phyloP scores from a whole-genome alignment of 2,113 vertebrate species.

The Sander vitreus region DNA sequence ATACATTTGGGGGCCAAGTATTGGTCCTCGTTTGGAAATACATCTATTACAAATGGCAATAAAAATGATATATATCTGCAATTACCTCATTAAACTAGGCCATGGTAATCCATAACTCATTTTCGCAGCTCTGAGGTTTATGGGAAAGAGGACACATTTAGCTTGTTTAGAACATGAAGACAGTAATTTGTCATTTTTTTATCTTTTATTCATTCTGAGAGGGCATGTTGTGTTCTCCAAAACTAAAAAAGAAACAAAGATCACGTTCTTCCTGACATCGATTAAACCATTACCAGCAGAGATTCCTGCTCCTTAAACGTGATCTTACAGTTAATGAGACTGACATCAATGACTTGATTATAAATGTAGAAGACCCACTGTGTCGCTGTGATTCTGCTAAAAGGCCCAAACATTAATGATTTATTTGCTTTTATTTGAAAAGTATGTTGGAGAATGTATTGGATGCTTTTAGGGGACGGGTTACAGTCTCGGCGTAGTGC shows the following conservation, averaged over 20 bases:
- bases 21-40: constrained; percentile 23
- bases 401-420: constrained; percentile 80
- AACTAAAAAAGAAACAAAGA: constrained; percentile 45
- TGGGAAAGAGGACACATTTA: constrained; percentile 55
- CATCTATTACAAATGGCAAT: constrained; percentile 48
- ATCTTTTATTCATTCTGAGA: constrained; percentile 41
- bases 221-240: constrained; percentile 12
- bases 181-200: constrained; percentile 64
- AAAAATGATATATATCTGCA: constrained; percentile 59
- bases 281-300: constrained; percentile 65
- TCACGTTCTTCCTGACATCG: constrained; percentile 45
- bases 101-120: constrained; percentile 73
- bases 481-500: constrained; percentile 37
- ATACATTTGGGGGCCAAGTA: constrained; percentile 27
- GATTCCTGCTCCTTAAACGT: constrained; percentile 61
- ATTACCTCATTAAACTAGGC: constrained; percentile 73
- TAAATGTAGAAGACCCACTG: constrained; percentile 66
- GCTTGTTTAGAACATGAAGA: constrained; percentile 63
- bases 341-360: constrained; percentile 70
- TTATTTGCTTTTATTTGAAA: constrained; percentile 81
- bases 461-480: constrained; percentile 74
- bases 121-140: constrained; percentile 45
- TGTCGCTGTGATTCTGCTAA: constrained; percentile 59
- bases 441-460: constrained; percentile 67
- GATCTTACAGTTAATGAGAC: constrained; percentile 76